These are phyloP conservation scores for Dasypolia templi DNA, from an alignment of 2,888 invertebrate genomes.

Conservation along the genomic window DNA sequence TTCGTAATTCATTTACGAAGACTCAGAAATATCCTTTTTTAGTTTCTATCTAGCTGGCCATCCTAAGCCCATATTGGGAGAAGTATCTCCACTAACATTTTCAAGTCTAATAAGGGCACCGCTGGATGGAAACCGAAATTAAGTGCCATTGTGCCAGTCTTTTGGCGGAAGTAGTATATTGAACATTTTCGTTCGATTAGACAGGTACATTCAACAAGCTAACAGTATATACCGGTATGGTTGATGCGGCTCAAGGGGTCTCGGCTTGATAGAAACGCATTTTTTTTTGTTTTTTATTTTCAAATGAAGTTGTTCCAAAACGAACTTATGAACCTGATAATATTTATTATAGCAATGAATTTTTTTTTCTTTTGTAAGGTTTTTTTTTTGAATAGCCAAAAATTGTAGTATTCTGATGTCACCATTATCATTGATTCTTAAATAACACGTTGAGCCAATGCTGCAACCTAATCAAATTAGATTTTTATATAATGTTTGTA, in stretches of 20 bases:
- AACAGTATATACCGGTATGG: not conserved
- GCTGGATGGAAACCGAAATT: not conserved
- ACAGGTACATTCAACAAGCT: not conserved
- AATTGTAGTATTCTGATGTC: conserved; percentile 2
- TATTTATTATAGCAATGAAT: not conserved
- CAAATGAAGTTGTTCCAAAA: conserved; percentile 1
- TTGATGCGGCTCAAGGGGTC: not conserved
- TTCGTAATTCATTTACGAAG: not conserved
- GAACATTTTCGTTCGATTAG: not conserved
- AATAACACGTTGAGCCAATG: conserved; percentile 4
- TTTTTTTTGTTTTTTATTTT: not conserved
- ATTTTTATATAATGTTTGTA: conserved; percentile 42
- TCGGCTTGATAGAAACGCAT: not conserved
- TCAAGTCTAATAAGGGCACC: not conserved
- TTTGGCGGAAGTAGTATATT: not conserved
- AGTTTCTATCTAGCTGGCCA: not conserved
- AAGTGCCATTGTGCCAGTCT: not conserved
- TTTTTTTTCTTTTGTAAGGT: conserved; percentile 2
- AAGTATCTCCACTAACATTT: not conserved
- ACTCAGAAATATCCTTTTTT: not conserved
- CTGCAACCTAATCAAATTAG: conserved; percentile 30
- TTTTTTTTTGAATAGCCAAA: conserved; percentile 2
- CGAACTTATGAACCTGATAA: conserved; percentile 19
- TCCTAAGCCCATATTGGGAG: not conserved
- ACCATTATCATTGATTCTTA: not conserved